Conservation (phyloP, 2,113 vertebrate genomes). For the Semicossyphus pulcher region DNA sequence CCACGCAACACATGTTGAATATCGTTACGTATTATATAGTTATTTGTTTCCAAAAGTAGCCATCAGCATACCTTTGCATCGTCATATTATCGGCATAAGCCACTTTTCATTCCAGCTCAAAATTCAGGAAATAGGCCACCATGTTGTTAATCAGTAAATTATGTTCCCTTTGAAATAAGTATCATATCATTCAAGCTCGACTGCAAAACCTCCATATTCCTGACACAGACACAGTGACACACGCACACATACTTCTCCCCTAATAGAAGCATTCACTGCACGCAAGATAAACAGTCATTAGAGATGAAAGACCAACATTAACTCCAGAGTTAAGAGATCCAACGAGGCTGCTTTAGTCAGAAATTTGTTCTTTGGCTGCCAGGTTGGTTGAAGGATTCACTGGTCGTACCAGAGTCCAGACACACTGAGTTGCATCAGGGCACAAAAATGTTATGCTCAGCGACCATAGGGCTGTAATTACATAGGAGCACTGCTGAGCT, state of each 20-base stretch:
- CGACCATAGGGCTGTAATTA: conserved; percentile 83
- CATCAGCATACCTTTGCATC: too few species aligned
- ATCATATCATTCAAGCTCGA: not conserved
- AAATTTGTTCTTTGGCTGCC: conserved; percentile 29
- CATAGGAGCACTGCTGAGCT: conserved; percentile 83
- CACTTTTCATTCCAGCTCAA: too few species aligned
- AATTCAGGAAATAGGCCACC: too few species aligned
- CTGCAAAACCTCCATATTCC: not conserved
- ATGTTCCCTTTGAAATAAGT: too few species aligned
- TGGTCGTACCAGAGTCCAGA: conserved; percentile 65
- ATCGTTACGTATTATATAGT: too few species aligned
- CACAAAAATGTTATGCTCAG: conserved; percentile 83
- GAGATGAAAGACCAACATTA: not conserved
- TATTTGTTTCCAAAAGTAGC: too few species aligned
- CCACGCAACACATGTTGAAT: too few species aligned
- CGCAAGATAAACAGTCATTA: not conserved
- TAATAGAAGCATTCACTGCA: not conserved
- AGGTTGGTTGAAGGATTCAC: conserved; percentile 56
- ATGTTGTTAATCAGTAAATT: too few species aligned
- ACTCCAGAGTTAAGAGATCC: not conserved
- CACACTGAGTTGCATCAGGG: conserved; percentile 79
- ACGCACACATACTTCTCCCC: not conserved
- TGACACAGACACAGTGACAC: not conserved
- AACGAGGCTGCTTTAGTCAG: conserved; percentile 6
- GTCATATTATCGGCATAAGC: too few species aligned